Conservation (phyloP, 2,113 vertebrate genomes). For the Galeopterus variegatus region DNA sequence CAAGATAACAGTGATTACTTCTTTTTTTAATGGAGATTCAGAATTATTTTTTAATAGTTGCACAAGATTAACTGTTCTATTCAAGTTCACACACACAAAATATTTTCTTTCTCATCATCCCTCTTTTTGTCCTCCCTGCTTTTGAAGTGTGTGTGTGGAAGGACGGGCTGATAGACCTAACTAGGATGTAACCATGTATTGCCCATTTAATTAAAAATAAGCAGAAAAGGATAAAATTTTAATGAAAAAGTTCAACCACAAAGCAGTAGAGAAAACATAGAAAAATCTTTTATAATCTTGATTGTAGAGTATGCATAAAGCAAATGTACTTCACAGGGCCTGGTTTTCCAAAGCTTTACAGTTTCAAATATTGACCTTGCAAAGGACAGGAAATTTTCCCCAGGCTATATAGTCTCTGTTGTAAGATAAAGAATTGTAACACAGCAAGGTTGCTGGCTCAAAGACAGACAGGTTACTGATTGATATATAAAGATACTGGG, state of each 20-base stretch:
- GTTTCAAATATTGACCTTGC: too few species aligned
- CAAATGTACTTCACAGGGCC: too few species aligned
- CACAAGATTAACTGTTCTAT: background rate
- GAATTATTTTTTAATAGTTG: background rate
- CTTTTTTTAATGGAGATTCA: background rate
- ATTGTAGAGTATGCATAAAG: too few species aligned
- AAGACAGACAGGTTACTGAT: too few species aligned
- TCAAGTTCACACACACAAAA: background rate
- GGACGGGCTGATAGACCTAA: background rate
- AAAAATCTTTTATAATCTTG: conserved; percentile 35
- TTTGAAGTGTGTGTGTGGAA: background rate
- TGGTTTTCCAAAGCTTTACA: too few species aligned
- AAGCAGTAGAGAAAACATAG: background rate
- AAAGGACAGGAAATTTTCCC: too few species aligned
- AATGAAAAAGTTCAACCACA: background rate
- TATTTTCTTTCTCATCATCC: background rate
- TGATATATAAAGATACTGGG: too few species aligned
- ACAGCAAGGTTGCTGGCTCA: too few species aligned
- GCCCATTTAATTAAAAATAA: conserved; percentile 29
- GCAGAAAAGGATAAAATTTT: background rate
- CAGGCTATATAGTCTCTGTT: too few species aligned
- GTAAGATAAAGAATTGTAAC: too few species aligned
- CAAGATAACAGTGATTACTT: background rate
- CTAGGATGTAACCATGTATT: background rate
- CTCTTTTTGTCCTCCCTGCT: background rate